These are phyloP conservation scores for Nothoprocta perdicaria DNA, from an alignment of 2,113 vertebrate genomes.

Conservation along the genomic window DNA sequence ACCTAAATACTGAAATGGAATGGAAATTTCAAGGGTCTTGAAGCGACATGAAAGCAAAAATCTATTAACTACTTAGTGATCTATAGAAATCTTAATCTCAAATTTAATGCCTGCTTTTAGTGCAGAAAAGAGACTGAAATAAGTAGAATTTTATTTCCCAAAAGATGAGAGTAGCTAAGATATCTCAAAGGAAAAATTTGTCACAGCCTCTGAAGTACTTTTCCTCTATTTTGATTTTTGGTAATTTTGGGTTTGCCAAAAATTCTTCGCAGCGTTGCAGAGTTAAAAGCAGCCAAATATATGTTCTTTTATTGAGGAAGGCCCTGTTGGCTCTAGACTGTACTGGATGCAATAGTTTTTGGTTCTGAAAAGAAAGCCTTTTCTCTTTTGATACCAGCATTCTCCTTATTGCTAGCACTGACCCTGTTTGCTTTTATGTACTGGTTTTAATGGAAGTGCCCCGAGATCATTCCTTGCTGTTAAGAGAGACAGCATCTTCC, in stretches of 20 bases:
- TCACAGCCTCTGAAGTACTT: background rate
- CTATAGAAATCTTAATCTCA: conserved; percentile 1
- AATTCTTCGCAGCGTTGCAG: background rate
- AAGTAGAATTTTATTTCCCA: background rate
- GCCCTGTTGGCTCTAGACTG: background rate
- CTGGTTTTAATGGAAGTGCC: background rate
- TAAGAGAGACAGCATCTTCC: background rate
- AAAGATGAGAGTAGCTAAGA: background rate
- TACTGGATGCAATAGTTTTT: background rate
- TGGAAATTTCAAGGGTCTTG: background rate
- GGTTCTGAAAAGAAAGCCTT: background rate
- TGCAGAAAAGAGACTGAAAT: background rate
- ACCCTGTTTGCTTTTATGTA: background rate
- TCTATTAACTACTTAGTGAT: background rate
- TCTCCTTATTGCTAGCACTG: background rate
- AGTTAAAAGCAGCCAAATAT: background rate
- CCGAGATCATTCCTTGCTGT: background rate
- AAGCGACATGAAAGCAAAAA: background rate
- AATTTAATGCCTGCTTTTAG: background rate
- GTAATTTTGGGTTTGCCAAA: background rate
- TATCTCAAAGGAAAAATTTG: background rate
- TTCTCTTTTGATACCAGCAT: background rate
- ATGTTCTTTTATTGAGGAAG: background rate
- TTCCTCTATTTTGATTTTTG: background rate
- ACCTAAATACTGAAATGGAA: background rate